Percentiles rank a stretch among this genome's conserved stretches.
phyloP scores from a whole-genome alignment of 2,888 invertebrate genomes.

The Troilus luridus region DNA sequence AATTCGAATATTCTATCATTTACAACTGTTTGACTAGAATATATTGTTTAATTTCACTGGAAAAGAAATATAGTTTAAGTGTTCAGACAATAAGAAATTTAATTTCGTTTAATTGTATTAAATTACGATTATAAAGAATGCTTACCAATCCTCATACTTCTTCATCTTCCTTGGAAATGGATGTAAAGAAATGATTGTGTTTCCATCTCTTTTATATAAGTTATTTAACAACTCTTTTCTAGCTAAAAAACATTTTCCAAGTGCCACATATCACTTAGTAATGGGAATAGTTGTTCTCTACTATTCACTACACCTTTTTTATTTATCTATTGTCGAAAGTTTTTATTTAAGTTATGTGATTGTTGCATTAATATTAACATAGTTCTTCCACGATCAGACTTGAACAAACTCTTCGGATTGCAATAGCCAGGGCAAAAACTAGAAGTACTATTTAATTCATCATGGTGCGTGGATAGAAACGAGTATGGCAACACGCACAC shows the following conservation, averaged over 20 bases:
- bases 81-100: no score
- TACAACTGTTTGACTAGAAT: no score
- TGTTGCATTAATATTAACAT: background rate
- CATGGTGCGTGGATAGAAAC: background rate
- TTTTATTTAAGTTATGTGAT: slow-evolving; percentile 11
- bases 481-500: background rate
- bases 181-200: background rate
- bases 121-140: no score
- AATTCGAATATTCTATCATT: no score
- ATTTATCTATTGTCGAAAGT: slow-evolving; percentile 12
- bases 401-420: background rate
- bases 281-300: background rate
- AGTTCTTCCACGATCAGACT: background rate
- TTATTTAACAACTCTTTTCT: background rate
- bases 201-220: background rate
- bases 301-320: slow-evolving; percentile 9
- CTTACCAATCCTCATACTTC: no score
- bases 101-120: no score
- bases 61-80: no score
- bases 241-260: background rate
- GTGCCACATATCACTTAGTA: background rate
- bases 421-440: background rate
- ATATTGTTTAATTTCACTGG: no score
- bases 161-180: no score
- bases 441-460: slow-evolving; percentile 16